These are phyloP conservation scores for Apolygus lucorum DNA, from an alignment of 1,140 invertebrate genomes.

Conservation along the genomic window DNA sequence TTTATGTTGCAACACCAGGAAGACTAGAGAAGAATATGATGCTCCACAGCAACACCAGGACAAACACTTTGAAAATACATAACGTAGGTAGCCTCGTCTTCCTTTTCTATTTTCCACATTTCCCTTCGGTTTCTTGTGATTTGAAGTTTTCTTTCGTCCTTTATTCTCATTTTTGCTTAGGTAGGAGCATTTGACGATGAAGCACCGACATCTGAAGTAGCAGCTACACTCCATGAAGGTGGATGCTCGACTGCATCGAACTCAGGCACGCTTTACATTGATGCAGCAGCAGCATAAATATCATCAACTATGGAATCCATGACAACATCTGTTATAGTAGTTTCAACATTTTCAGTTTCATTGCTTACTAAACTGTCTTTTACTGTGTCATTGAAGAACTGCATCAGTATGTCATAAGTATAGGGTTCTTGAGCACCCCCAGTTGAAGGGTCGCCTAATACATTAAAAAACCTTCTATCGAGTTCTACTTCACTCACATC, in stretches of 20 bases:
- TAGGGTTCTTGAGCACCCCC: not conserved
- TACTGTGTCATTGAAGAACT: too few species aligned
- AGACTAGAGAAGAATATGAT: too few species aligned
- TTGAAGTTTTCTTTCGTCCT: not conserved
- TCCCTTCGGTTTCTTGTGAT: not conserved
- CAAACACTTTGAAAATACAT: too few species aligned
- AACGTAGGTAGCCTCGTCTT: not conserved
- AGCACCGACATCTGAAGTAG: not conserved
- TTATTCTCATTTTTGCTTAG: not conserved
- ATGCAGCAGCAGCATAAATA: not conserved
- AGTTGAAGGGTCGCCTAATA: not conserved
- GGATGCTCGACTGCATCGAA: too few species aligned
- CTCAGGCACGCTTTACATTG: not conserved
- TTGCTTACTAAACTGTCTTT: not conserved
- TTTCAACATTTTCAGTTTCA: conserved; percentile 1
- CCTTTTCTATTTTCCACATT: not conserved
- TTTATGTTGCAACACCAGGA: too few species aligned
- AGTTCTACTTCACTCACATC: not conserved
- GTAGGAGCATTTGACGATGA: not conserved
- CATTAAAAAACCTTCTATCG: not conserved
- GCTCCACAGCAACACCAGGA: too few species aligned
- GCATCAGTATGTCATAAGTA: not conserved
- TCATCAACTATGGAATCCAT: not conserved
- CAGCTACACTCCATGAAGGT: too few species aligned
- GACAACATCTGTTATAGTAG: not conserved